Base-by-base conservation (phyloP, 2,888 invertebrate species). In the Emmelina monodactyla region DNA sequence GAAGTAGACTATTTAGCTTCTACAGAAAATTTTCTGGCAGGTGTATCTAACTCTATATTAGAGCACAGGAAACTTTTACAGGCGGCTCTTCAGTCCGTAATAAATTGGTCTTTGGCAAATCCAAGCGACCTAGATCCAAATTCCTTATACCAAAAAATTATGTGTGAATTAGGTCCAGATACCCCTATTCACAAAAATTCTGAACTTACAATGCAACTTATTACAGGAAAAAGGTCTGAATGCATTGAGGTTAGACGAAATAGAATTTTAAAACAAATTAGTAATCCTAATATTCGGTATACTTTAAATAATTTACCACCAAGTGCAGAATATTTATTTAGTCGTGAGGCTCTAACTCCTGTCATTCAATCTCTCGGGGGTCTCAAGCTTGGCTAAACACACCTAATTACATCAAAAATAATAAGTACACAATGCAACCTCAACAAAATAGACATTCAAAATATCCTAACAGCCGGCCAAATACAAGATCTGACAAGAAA, bases 1-100 rank as follows among this genome's bases (percentile, higher is more conserved):
- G 19, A 14, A 9, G 45, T 38, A 16, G 48, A 44, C 22, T 49
- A 31, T 33, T 28, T 45, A n/a, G 42, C 37, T 3, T 30, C 38
- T 2, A 32, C 40, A 2, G 40, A 40, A 14, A 12, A 16, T 11
- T 10, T 37, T 13, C n/a, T 41, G 13, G 38, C 39, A 10, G 40
- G 38, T 3, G 5, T 40, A 2, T 31, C 35, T 7, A 38, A 40
- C 37, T 37, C 32, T 6, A 11, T 36, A n/a, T 19, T 36, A 3
- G 22, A 34, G 10, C 32, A 36, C 3, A 35, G 22, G 14, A 14
- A 32, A 2, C 13, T 29, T 9, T 19, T 35, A 5, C 28, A 12
- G 28, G 5, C 7, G 2, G 25, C 25, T 12, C 14, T 38, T 7
- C 41, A 41, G 16, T 16, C 33, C 2, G 1, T 38, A n/a, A 28